These are phyloP conservation scores for Actenoides lindsayi DNA, from an alignment of 2,113 vertebrate genomes.

Conservation along the genomic window DNA sequence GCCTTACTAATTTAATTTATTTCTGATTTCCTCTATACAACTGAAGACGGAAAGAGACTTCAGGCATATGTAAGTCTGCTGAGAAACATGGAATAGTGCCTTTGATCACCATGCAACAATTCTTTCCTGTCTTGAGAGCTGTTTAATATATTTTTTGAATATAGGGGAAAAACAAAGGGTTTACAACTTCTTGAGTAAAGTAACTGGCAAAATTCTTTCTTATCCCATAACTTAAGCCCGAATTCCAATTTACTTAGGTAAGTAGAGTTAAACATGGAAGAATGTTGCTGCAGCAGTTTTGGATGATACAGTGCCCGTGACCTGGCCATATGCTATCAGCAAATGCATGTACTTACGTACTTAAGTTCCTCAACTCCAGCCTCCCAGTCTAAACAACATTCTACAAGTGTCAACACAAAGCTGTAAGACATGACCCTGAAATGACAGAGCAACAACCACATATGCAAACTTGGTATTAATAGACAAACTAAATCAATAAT, in stretches of 20 bases:
- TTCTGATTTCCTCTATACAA: background rate
- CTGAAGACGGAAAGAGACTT: background rate
- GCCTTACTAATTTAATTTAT: background rate
- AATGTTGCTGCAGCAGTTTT: background rate
- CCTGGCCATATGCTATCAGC: background rate
- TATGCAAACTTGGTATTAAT: background rate
- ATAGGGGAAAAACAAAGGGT: background rate
- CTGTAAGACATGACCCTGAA: background rate
- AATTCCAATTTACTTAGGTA: background rate
- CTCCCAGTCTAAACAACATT: background rate
- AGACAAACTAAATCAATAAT: background rate
- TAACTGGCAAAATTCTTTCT: background rate
- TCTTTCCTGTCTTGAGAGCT: background rate
- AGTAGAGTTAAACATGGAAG: background rate
- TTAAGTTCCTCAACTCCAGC: background rate
- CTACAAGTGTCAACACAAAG: background rate
- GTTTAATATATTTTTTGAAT: background rate
- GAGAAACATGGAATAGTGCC: background rate
- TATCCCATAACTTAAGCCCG: background rate
- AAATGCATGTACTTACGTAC: background rate
- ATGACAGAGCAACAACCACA: background rate
- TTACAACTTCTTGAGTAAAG: background rate
- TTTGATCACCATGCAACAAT: background rate
- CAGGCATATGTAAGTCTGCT: background rate
- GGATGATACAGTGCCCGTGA: background rate